phyloP scores from a whole-genome alignment of 53 echinoderm and acorn worm species.

The Temnopleurus reevesii region DNA sequence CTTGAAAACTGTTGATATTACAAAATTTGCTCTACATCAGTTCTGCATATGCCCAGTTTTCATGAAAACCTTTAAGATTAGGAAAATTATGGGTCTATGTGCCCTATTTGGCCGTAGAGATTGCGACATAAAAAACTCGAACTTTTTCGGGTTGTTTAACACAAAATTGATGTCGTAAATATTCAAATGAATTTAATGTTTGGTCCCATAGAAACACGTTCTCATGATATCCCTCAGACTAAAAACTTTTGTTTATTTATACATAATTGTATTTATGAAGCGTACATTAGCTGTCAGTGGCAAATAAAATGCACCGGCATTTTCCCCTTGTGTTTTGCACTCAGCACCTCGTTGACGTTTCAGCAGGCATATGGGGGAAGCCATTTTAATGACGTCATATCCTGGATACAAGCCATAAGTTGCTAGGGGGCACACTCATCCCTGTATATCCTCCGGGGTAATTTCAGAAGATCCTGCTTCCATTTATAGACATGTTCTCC shows the following conservation, averaged over 20 bases:
- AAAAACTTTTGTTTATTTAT: too few relatives aligned
- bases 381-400: slow-evolving; percentile 52
- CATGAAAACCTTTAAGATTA: too few relatives aligned
- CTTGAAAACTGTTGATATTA: too few relatives aligned
- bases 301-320: not conserved
- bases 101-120: too few relatives aligned
- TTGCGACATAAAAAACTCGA: too few relatives aligned
- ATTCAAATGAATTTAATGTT: not conserved
- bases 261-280: not conserved
- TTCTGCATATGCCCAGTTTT: too few relatives aligned
- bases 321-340: not conserved
- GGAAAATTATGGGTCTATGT: too few relatives aligned
- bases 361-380: not conserved
- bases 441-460: slow-evolving; percentile 8
- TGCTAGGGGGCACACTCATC: slow-evolving; percentile 38
- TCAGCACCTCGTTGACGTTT: not conserved
- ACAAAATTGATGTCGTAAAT: not conserved
- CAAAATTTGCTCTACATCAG: too few relatives aligned
- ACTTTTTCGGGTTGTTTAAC: too few relatives aligned
- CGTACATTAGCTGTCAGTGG: not conserved
- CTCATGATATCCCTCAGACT: too few relatives aligned
- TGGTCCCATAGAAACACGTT: not conserved
- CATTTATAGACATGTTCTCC: slow-evolving; percentile 18
- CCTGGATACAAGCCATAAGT: slow-evolving; percentile 37
- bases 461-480: slow-evolving; percentile 33